Conservation (phyloP, 2,888 invertebrate species). For the Drosophila aldrichi region DNA sequence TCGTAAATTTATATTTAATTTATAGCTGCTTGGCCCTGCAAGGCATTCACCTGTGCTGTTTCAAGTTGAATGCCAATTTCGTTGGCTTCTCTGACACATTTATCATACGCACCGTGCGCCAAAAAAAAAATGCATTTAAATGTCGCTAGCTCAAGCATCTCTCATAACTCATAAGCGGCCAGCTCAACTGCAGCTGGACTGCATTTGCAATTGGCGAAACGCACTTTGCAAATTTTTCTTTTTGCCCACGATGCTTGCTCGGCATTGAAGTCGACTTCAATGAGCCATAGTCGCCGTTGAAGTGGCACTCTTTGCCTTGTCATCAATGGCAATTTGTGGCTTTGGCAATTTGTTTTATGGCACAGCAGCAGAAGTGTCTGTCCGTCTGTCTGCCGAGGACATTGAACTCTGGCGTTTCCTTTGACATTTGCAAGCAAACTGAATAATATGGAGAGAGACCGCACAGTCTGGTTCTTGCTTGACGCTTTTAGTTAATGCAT, state of each 20-base stretch:
- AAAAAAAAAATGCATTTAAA: conserved; percentile 48
- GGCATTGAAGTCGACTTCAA: conserved; percentile 42
- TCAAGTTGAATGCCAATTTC: conserved; percentile 71
- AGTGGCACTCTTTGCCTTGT: conserved; percentile 47
- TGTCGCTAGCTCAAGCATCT: conserved; percentile 54
- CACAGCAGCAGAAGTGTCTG: conserved; percentile 34
- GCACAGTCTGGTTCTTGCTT: conserved; percentile 39
- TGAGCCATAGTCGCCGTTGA: not conserved
- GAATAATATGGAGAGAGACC: not conserved
- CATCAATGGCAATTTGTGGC: conserved; percentile 72
- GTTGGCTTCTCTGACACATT: conserved; percentile 43
- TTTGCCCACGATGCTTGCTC: conserved; percentile 16
- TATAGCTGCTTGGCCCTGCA: conserved; percentile 19
- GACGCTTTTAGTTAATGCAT: conserved; percentile 6
- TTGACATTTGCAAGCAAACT: conserved; percentile 43
- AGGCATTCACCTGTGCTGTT: conserved; percentile 38
- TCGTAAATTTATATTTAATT: conserved; percentile 18
- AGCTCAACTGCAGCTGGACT: conserved; percentile 18
- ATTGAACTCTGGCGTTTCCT: conserved; percentile 64
- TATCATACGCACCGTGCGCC: conserved; percentile 67
- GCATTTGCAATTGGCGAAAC: conserved; percentile 52
- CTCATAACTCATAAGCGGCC: conserved; percentile 60
- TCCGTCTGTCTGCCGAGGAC: conserved; percentile 48
- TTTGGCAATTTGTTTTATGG: conserved; percentile 74
- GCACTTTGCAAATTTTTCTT: conserved; percentile 42